Evolutionary conservation across 2,797 vertebrate genomes (phyloP).

Genomic region (Trematomus bernacchii): DNA sequence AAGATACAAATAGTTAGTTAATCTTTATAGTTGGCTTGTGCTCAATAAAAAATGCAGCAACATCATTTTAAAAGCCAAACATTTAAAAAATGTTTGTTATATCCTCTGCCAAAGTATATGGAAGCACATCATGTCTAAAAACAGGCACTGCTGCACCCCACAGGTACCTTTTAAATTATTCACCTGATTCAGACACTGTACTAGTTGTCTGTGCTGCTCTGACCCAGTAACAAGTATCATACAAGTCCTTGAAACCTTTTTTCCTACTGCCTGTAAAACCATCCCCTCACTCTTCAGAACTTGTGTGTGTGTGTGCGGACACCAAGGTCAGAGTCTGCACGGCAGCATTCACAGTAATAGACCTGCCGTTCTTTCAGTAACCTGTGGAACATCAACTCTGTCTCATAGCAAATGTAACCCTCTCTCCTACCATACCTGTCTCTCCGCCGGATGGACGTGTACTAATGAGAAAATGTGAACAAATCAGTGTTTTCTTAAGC

Average conservation of each 20-base stretch:
- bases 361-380: conserved; percentile 55
- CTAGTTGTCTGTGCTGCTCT: conserved; percentile 48
- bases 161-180: conserved; percentile 66
- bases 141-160: conserved; percentile 25
- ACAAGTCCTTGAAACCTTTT: conserved; percentile 57
- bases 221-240: conserved; percentile 61
- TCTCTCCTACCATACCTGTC: conserved; percentile 29
- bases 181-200: conserved; percentile 58
- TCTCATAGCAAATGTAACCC: conserved; percentile 24
- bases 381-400: conserved; percentile 46
- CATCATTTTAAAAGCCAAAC: conserved; percentile 3
- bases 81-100: neutral
- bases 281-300: conserved; percentile 17
- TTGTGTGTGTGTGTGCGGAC: conserved; percentile 11
- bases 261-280: conserved; percentile 28
- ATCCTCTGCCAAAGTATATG: conserved; percentile 21
- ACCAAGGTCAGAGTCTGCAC: conserved; percentile 62
- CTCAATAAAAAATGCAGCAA: no score
- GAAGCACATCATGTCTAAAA: conserved; percentile 33
- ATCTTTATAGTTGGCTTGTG: neutral
- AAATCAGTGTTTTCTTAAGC: conserved; percentile 26
- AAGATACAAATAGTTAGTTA: no score
- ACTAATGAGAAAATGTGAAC: conserved; percentile 35
- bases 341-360: conserved; percentile 64
- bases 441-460: conserved; percentile 27